phyloP scores from a whole-genome alignment of 2,113 vertebrate species.

The Trematocara macrostoma region DNA sequence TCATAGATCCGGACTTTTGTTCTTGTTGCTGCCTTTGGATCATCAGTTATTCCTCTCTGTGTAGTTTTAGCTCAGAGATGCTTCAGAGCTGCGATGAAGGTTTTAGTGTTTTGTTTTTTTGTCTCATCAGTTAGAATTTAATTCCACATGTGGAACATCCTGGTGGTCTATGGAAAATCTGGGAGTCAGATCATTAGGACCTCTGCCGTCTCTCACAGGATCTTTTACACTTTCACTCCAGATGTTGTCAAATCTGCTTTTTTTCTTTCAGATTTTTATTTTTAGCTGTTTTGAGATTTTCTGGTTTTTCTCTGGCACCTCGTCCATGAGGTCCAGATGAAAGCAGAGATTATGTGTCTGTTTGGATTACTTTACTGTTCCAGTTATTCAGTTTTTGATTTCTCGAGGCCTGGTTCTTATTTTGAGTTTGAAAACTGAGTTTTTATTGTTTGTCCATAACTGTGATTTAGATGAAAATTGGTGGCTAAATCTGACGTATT shows the following conservation, averaged over 20 bases:
- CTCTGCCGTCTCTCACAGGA: not conserved
- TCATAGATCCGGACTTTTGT: not conserved
- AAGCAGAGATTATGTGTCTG: not conserved
- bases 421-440: not conserved
- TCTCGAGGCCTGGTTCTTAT: not conserved
- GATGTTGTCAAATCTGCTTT: not conserved
- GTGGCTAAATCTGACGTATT: not conserved
- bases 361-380: not conserved
- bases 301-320: accelerated
- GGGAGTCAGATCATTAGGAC: accelerated
- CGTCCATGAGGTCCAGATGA: accelerated
- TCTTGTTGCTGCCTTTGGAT: not conserved
- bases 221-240: accelerated
- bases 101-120: accelerated
- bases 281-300: not conserved
- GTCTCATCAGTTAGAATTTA: not conserved
- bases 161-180: no score
- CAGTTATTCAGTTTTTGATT: not conserved
- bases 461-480: not conserved
- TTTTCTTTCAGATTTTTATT: not conserved
- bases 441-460: not conserved
- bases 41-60: not conserved
- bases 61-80: accelerated
- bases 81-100: not conserved
- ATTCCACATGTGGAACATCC: not conserved